Conservation (phyloP, 2,797 vertebrate species). For the Pteronotus mesoamericanus region DNA sequence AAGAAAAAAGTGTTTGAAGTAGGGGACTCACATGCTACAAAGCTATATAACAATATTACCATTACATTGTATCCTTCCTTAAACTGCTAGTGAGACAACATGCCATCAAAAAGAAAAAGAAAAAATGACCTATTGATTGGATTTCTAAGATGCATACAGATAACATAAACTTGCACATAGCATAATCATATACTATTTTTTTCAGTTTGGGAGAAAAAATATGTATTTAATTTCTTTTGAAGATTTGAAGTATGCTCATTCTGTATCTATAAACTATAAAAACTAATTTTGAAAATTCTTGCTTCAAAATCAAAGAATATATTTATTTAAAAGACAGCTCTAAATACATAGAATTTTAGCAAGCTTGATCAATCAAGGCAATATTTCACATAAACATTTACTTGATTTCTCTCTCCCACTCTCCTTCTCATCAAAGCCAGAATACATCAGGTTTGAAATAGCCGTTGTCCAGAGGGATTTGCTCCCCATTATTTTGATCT, state of each 20-base stretch:
- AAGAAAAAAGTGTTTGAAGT: background rate
- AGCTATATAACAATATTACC: background rate
- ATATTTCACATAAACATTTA: background rate
- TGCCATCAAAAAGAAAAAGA: background rate
- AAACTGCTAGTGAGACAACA: background rate
- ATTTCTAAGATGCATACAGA: background rate
- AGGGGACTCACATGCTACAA: rapidly evolving
- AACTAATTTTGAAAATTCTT: background rate
- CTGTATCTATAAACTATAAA: background rate
- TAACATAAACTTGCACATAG: background rate
- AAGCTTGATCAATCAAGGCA: background rate
- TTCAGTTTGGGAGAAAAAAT: background rate
- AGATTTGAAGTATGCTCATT: background rate
- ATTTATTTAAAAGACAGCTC: background rate
- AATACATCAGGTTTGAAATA: background rate
- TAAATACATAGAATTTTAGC: background rate
- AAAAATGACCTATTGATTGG: background rate
- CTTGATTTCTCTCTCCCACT: background rate
- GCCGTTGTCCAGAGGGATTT: conserved; percentile 55
- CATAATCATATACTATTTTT: background rate
- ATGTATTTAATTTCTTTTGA: background rate
- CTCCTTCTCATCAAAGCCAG: background rate
- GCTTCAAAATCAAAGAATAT: background rate
- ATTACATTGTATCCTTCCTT: background rate
- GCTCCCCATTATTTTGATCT: conserved; percentile 36